Conservation (phyloP, 2,888 invertebrate genomes). For the Trileptium ribeirensis region DNA sequence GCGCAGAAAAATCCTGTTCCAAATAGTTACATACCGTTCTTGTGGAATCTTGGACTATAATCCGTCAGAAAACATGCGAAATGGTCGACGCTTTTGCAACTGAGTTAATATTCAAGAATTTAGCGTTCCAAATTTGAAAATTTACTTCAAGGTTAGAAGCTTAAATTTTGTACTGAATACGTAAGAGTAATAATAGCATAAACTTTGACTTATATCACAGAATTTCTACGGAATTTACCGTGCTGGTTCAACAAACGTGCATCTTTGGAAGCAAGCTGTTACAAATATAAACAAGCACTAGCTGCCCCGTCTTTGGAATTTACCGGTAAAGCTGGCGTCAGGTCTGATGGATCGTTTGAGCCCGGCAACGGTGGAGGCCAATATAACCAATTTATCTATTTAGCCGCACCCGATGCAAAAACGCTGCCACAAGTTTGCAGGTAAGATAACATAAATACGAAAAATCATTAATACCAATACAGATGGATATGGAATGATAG, state of each 20-base stretch:
- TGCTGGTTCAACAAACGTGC: constrained; percentile 7
- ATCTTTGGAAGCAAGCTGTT: background rate
- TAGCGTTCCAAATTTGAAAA: too few relatives aligned
- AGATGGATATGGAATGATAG: too few relatives aligned
- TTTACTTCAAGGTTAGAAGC: too few relatives aligned
- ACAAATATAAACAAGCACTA: background rate
- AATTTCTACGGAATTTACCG: constrained; percentile 8
- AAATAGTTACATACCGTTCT: too few relatives aligned
- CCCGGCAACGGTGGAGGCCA: background rate
- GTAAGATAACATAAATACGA: background rate
- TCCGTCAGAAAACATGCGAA: too few relatives aligned
- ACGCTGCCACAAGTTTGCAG: background rate
- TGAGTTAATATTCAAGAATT: too few relatives aligned
- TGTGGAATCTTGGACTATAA: too few relatives aligned
- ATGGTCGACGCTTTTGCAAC: too few relatives aligned
- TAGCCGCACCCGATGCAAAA: background rate
- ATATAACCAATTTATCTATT: background rate
- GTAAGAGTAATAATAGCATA: too few relatives aligned
- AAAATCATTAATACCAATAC: too few relatives aligned
- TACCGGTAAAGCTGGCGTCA: background rate
- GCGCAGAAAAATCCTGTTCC: too few relatives aligned
- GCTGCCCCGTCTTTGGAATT: background rate
- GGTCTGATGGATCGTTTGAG: background rate
- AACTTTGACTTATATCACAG: background rate
- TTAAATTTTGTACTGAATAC: too few relatives aligned